Conservation (phyloP, 2,113 vertebrate genomes). For the Caranx melampygus region DNA sequence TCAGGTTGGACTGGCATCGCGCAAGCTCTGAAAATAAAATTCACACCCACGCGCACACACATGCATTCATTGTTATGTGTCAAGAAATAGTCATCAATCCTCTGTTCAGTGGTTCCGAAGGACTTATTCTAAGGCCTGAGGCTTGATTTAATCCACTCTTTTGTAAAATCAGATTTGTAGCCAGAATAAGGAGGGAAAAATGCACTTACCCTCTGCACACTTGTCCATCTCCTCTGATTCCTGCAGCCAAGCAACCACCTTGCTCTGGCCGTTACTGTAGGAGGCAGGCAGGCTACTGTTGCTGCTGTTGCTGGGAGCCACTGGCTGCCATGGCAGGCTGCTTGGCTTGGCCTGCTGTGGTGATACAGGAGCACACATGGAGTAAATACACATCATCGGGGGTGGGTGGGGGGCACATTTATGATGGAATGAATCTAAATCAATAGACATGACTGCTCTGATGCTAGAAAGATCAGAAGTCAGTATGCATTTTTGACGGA, state of each 20-base stretch:
- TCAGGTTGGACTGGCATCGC: constrained; percentile 95
- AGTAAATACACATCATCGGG: background rate
- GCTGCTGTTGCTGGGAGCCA: constrained; percentile 79
- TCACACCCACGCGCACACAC: constrained; percentile 25
- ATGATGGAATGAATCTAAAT: background rate
- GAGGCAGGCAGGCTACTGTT: constrained; percentile 92
- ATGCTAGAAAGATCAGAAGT: background rate
- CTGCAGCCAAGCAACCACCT: constrained; percentile 96
- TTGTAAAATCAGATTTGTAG: constrained; percentile 40
- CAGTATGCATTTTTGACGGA: background rate
- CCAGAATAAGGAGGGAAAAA: background rate
- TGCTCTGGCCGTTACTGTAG: constrained; percentile 95
- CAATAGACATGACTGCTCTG: background rate
- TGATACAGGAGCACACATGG: constrained; percentile 2
- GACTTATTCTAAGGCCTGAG: constrained; percentile 7
- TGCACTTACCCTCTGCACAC: constrained; percentile 92
- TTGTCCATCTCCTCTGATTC: constrained; percentile 99
- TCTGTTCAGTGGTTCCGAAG: background rate
- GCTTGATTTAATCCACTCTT: constrained; percentile 46
- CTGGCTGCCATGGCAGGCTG: constrained; percentile 88
- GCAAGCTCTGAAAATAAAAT: constrained; percentile 90
- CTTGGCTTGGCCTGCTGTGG: constrained; percentile 86
- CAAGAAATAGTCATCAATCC: constrained; percentile 28
- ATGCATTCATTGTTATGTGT: constrained; percentile 20
- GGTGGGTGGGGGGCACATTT: background rate